phyloP scores from a whole-genome alignment of 2,797 vertebrate species.

The Lacerta bilineata region DNA sequence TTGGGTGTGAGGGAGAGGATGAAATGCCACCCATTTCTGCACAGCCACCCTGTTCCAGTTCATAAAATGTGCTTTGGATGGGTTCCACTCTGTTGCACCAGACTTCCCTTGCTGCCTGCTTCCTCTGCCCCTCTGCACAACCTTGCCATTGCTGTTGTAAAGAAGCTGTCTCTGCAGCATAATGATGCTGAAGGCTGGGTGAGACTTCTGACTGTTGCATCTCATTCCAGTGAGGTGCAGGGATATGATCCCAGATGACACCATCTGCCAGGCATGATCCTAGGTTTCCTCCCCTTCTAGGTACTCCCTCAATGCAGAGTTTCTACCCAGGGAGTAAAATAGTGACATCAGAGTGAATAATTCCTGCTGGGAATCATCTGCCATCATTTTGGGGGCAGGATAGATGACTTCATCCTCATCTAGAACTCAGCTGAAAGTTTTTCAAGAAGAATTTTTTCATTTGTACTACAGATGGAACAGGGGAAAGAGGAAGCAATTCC shows the following conservation, averaged over 20 bases:
- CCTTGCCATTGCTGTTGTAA: neutral
- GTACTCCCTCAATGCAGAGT: neutral
- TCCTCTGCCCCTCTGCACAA: conserved; percentile 11
- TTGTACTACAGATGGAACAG: neutral
- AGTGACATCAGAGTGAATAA: neutral
- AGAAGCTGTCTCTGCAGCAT: neutral
- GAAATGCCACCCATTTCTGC: neutral
- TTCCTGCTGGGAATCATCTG: neutral
- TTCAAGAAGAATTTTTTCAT: neutral
- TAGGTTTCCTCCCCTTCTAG: neutral
- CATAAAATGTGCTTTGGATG: neutral
- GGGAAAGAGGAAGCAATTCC: neutral
- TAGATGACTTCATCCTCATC: neutral
- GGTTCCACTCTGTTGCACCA: neutral
- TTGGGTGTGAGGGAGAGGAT: neutral
- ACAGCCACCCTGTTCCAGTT: neutral
- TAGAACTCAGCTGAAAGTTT: neutral
- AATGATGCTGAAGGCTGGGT: neutral
- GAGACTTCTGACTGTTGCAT: neutral
- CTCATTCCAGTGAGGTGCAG: neutral
- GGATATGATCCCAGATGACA: neutral
- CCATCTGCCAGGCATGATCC: neutral
- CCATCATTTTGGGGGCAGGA: neutral
- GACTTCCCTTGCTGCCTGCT: neutral
- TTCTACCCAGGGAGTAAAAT: neutral